Base-by-base conservation (phyloP, 2,888 invertebrate species). In the Aporophyla lueneburgensis region DNA sequence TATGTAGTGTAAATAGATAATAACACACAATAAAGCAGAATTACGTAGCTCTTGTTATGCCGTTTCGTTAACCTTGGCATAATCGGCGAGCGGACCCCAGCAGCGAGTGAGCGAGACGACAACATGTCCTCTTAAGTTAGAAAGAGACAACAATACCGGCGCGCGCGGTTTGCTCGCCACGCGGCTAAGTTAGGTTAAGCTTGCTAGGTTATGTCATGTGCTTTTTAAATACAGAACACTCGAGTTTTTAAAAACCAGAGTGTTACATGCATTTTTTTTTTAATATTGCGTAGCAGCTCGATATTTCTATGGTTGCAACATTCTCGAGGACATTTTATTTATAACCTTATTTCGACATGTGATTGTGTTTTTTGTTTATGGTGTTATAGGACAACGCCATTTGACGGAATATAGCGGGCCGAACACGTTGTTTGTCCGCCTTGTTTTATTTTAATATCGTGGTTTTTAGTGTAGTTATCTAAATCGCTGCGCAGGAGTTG, bases 121-220 rank as follows among this genome's bases (percentile, higher is more conserved):
- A 33, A 70, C 27, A 67, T 14, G 49, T 40, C 14, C 58, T 62
- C 14, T 27, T 46, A 78, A 43, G 89, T 74, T 51, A 56, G 88
- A 91, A 46, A 56, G 90, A 81, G 88, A 91, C 71, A 71, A 75
- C 58, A 7, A 65, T 90, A 92, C 93, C 93, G 93, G 94, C 91
- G 90, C 88, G 27, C 12, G 86, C 88, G 90, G 92, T 93, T 95
- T 95, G 94, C 88, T 84, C 16, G 80, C 92, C 93, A 93, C 94
- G 94, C 86, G 91, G 72, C 59, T 24, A 75, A 83, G 89, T 85
- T 69, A 85, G 84, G 85, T 88, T 88, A 87, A 76, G 53, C 63
- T 88, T 95, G 90, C 53, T 76, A 95, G 94, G 95, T 95, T 95
- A 95, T 93, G 83, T 89, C 88, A 88, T 85, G 80, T 78, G 85